Percentiles rank a stretch among this genome's conserved stretches.
Evolutionary conservation across 2,888 invertebrate species (phyloP).

Genomic region (Aricia artaxerxes): DNA sequence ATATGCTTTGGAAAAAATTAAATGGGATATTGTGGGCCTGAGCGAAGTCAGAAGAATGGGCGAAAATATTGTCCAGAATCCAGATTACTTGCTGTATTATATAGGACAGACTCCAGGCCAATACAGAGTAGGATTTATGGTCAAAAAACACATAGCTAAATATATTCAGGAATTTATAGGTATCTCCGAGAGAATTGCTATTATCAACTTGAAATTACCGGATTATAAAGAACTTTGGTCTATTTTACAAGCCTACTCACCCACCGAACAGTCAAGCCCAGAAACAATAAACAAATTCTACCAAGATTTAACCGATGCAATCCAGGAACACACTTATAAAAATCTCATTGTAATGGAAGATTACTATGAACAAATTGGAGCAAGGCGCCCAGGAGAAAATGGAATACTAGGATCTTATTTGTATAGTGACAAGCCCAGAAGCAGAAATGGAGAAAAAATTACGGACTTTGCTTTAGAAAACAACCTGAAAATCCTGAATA

Average conservation of each 20-base stretch:
- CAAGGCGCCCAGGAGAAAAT: conserved; percentile 34
- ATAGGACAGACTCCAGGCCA: conserved; percentile 39
- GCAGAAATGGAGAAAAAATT: conserved; percentile 38
- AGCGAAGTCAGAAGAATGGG: conserved; percentile 41
- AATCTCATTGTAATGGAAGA: conserved; percentile 38
- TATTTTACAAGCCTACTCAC: conserved; percentile 44
- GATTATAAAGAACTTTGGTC: conserved; percentile 44
- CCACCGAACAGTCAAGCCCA: too few relatives aligned
- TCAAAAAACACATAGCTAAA: conserved; percentile 39
- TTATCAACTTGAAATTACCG: conserved; percentile 43
- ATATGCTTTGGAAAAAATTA: too few relatives aligned
- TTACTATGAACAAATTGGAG: conserved; percentile 38
- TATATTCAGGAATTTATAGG: conserved; percentile 41
- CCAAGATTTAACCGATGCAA: conserved; percentile 35
- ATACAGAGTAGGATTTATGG: conserved; percentile 32
- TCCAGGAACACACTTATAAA: conserved; percentile 35
- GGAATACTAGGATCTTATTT: conserved; percentile 32
- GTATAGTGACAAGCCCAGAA: conserved; percentile 36
- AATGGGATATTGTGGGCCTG: too few relatives aligned
- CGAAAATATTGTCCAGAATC: conserved; percentile 36
- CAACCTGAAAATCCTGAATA: conserved; percentile 36
- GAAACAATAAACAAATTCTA: too few relatives aligned
- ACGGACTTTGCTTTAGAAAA: conserved; percentile 37
- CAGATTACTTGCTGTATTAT: conserved; percentile 40
- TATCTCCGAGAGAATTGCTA: conserved; percentile 44